Evolutionary conservation across 1,140 invertebrate species (phyloP).

Genomic region (Drosophila bifasciata): DNA sequence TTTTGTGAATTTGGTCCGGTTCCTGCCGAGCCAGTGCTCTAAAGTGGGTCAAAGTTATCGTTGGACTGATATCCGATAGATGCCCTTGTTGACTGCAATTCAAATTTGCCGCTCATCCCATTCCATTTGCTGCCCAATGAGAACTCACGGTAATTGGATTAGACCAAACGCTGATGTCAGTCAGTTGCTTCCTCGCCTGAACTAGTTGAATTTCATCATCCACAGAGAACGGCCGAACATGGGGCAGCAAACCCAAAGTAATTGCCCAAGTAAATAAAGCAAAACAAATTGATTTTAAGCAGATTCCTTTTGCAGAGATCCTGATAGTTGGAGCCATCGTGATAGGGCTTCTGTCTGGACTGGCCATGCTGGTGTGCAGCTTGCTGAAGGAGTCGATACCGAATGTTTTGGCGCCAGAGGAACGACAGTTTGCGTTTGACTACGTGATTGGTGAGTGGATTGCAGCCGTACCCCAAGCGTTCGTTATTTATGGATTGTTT

Average conservation of each 20-base stretch:
- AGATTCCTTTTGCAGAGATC: constrained; percentile 47
- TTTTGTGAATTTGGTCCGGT: no score
- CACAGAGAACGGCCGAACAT: constrained; percentile 16
- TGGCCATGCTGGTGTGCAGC: constrained; percentile 53
- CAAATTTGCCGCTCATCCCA: constrained; percentile 26
- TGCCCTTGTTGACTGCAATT: constrained; percentile 1
- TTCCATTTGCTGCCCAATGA: constrained; percentile 8
- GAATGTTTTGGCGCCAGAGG: constrained; percentile 47
- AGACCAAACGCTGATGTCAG: constrained; percentile 32
- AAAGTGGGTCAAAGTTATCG: no score
- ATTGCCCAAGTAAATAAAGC: background rate
- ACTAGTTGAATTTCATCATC: constrained; percentile 65
- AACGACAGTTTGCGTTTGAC: constrained; percentile 63
- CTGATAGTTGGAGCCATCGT: constrained; percentile 51
- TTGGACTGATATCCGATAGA: background rate
- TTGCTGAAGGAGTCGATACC: constrained; percentile 58
- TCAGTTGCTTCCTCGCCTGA: constrained; percentile 18
- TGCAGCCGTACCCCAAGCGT: background rate
- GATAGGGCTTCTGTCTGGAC: constrained; percentile 50
- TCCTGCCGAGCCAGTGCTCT: no score
- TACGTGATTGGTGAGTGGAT: constrained; percentile 73
- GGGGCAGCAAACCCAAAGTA: constrained; percentile 64
- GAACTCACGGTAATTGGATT: constrained; percentile 55
- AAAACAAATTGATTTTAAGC: background rate
- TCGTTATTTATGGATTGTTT: background rate